Percentiles rank a stretch among this genome's conserved stretches.
Conservation (phyloP, 2,888 invertebrate species). For the Bombylius major region DNA sequence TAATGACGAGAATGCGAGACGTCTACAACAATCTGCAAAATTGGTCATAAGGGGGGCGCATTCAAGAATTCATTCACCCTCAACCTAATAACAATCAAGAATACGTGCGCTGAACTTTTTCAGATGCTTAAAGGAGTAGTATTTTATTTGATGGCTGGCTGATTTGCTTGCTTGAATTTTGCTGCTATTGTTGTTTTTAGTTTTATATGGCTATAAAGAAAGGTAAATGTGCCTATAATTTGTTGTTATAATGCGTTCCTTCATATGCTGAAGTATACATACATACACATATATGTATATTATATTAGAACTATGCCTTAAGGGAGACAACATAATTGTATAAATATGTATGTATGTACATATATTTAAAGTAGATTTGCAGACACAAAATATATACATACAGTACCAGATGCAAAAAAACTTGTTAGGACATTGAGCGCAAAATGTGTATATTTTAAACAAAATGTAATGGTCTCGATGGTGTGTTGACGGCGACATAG, state of each 20-base stretch:
- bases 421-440: too few relatives aligned
- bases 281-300: too few relatives aligned
- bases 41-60: not conserved
- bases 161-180: not conserved
- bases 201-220: not conserved
- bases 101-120: not conserved
- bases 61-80: not conserved
- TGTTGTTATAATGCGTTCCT: too few relatives aligned
- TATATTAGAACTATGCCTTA: too few relatives aligned
- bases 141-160: too few relatives aligned
- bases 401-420: too few relatives aligned
- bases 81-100: not conserved
- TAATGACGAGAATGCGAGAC: not conserved
- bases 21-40: not conserved
- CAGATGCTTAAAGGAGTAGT: not conserved
- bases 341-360: too few relatives aligned
- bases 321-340: too few relatives aligned
- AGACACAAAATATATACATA: too few relatives aligned
- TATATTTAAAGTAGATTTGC: too few relatives aligned
- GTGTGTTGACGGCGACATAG: slow-evolving; percentile 20
- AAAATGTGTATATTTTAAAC: too few relatives aligned
- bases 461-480: not conserved
- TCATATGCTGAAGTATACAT: too few relatives aligned
- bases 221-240: not conserved
- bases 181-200: not conserved